Base-by-base conservation (phyloP, 1,140 invertebrate species). In the Rhopalosiphum padi region DNA sequence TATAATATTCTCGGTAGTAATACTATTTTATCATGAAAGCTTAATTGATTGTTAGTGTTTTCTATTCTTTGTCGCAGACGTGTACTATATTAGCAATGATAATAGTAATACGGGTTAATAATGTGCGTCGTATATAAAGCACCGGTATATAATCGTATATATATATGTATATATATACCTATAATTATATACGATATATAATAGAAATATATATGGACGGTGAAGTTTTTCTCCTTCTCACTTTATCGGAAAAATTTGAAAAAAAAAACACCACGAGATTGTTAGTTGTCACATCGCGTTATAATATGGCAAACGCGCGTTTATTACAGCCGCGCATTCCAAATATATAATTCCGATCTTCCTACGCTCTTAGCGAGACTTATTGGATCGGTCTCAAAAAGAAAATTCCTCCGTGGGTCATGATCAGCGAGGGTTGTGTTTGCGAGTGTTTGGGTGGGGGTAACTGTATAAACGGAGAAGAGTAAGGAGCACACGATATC, bases 371-470 rank as follows among this genome's bases (percentile, higher is more conserved):
- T 51, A 35, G 86, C 46, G 43, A 77, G 91, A 43, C 46, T 46
- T 83, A 86, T 93, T 93, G 91, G 91, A 93, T 93, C 91, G 48
- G 91, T 86, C 91, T 93, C 91, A 93, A 93, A 86, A 93, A 51
- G 82, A 93, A 43, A 93, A 93, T 93, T 93, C 91, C 82, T 41
- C 7, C 46, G 68, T 18, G 77, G 68, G 68, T 11, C 82, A 48
- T n/a, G 37, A 60, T 41, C 48, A 35, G 83, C 37, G 83, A 85
- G 37, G 83, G 83, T 77, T 77, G 30, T 18, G 30, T 77, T 35
- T 30, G 60, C 15, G n/a, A 15, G n/a, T 9, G 68, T 8, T 35
- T 2, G 51, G 46, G 25, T n/a, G 88, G 30, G n/a, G 88, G 46
- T 37, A 9, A 9, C 23, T 3, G 11, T 6, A 18, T 15, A n/a